Evolutionary conservation across 2,888 invertebrate genomes (phyloP).

Genomic region (Perizoma flavofasciatum): DNA sequence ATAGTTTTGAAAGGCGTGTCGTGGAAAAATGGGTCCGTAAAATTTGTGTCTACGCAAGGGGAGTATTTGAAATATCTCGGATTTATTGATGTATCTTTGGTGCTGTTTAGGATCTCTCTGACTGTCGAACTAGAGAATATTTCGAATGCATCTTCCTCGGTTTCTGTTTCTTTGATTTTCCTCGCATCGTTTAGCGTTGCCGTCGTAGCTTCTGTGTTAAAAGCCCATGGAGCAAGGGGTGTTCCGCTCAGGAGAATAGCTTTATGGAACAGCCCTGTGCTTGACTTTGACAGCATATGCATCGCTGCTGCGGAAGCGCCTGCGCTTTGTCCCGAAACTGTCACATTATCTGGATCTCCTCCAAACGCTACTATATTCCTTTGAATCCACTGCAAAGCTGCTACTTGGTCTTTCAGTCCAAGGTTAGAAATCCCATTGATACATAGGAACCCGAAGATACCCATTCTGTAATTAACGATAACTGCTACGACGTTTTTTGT

Average conservation of each 20-base stretch:
- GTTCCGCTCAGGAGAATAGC: conserved; percentile 69
- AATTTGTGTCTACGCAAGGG: conserved; percentile 65
- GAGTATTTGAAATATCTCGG: conserved; percentile 69
- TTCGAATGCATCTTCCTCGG: conserved; percentile 53
- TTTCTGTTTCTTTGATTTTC: conserved; percentile 52
- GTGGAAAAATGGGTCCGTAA: conserved; percentile 63
- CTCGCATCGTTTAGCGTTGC: conserved; percentile 60
- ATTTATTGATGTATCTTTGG: conserved; percentile 60
- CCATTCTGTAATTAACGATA: conserved; percentile 69
- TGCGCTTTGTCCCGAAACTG: conserved; percentile 72
- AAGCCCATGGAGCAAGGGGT: conserved; percentile 68
- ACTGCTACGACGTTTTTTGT: conserved; percentile 63
- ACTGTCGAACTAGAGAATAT: conserved; percentile 54
- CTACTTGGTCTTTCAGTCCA: conserved; percentile 72
- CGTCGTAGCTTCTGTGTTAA: conserved; percentile 57
- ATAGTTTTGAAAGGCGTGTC: conserved; percentile 67
- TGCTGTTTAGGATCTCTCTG: conserved; percentile 53
- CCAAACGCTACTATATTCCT: conserved; percentile 70
- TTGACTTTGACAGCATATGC: conserved; percentile 65
- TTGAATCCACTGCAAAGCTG: conserved; percentile 71
- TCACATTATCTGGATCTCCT: conserved; percentile 75
- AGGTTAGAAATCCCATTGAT: conserved; percentile 67
- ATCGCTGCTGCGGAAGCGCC: conserved; percentile 68
- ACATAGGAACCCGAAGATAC: conserved; percentile 71
- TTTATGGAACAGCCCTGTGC: conserved; percentile 70